phyloP scores from a whole-genome alignment of 2,113 vertebrate genomes.

The Hippopotamus amphibius region DNA sequence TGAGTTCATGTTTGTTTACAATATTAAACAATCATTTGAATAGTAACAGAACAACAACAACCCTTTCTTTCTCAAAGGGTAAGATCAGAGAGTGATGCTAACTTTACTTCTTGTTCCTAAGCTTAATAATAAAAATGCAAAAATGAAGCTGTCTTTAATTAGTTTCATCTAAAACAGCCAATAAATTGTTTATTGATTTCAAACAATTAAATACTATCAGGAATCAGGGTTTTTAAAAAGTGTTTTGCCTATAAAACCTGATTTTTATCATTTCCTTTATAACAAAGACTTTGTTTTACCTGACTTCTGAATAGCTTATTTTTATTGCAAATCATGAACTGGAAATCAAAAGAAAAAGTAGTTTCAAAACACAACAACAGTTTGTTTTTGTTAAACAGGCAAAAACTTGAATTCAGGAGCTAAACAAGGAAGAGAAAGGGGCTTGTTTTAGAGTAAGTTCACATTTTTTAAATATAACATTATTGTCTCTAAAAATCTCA shows the following conservation, averaged over 20 bases:
- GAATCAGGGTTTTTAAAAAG: not conserved
- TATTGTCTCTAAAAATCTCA: not conserved
- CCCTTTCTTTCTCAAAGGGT: not conserved
- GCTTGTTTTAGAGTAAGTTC: not conserved
- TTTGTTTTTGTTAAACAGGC: not conserved
- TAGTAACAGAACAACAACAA: not conserved
- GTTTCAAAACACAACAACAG: not conserved
- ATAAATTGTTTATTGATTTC: not conserved
- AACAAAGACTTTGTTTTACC: not conserved
- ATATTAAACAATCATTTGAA: not conserved
- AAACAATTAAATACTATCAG: not conserved
- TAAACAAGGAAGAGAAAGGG: not conserved
- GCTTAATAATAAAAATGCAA: not conserved
- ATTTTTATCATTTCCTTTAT: not conserved
- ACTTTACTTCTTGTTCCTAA: not conserved
- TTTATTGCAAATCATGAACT: not conserved
- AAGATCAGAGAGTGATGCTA: not conserved
- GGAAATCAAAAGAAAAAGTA: not conserved
- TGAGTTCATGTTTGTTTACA: not conserved
- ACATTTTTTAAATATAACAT: not conserved
- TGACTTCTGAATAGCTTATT: not conserved
- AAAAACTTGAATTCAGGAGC: not conserved
- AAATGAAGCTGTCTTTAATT: not conserved
- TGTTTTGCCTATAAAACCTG: not conserved
- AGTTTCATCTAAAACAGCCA: not conserved